Percentiles rank a stretch among this genome's conserved stretches.
Conservation (phyloP, 2,888 invertebrate species). For the Lycophotia porphyrea region DNA sequence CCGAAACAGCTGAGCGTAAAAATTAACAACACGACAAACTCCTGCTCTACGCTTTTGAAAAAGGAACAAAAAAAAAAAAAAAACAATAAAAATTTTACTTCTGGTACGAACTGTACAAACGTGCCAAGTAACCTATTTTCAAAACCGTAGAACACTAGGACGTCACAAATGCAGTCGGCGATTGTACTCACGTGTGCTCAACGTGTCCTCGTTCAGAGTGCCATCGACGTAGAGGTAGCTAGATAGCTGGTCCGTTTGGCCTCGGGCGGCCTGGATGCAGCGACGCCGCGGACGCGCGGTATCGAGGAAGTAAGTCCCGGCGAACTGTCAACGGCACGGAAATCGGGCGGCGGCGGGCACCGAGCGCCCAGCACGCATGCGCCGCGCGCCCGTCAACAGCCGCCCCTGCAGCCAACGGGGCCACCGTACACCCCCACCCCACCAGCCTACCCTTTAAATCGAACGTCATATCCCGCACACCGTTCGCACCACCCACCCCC, state of each 20-base stretch:
- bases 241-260: slow-evolving; percentile 68
- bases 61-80: slow-evolving; percentile 33
- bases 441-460: slow-evolving; percentile 88
- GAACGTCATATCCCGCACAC: slow-evolving; percentile 89
- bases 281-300: slow-evolving; percentile 86
- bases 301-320: slow-evolving; percentile 89
- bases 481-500: slow-evolving; percentile 81
- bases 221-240: slow-evolving; percentile 79
- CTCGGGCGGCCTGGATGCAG: slow-evolving; percentile 75
- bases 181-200: slow-evolving; percentile 79
- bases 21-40: slow-evolving; percentile 48
- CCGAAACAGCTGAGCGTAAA: slow-evolving; percentile 59
- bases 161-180: slow-evolving; percentile 70
- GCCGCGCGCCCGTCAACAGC: slow-evolving; percentile 90
- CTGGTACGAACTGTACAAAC: slow-evolving; percentile 44
- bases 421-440: slow-evolving; percentile 70
- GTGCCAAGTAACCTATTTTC: slow-evolving; percentile 61
- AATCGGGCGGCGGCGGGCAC: slow-evolving; percentile 89
- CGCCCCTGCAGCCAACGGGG: slow-evolving; percentile 84
- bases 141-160: slow-evolving; percentile 66
- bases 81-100: slow-evolving; percentile 40
- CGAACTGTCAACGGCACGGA: slow-evolving; percentile 92
- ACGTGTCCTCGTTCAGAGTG: slow-evolving; percentile 76
- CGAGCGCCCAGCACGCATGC: slow-evolving; percentile 85
- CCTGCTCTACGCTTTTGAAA: slow-evolving; percentile 64